phyloP scores from a whole-genome alignment of 2,113 vertebrate species.

The Strigops habroptila region DNA sequence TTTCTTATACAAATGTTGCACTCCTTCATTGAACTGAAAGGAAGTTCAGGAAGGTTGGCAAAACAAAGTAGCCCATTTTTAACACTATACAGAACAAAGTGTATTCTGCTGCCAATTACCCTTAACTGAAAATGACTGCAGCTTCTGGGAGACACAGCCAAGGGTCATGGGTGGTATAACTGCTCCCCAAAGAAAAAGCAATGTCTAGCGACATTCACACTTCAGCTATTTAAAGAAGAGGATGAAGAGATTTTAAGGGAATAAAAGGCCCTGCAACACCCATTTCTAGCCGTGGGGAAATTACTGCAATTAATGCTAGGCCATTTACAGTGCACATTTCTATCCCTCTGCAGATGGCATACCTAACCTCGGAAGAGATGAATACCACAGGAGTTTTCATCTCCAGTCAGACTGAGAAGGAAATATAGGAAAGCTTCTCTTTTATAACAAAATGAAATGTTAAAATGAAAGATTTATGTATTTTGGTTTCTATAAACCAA shows the following conservation, averaged over 20 bases:
- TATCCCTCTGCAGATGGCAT: background rate
- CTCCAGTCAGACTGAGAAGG: background rate
- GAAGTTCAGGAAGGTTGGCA: slow-evolving; percentile 77
- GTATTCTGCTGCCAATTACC: slow-evolving; percentile 65
- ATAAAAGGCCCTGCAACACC: background rate
- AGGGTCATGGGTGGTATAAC: slow-evolving; percentile 32
- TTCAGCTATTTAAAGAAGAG: background rate
- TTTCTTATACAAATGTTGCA: slow-evolving; percentile 81
- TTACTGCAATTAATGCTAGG: background rate
- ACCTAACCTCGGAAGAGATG: slow-evolving; percentile 1
- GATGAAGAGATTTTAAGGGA: background rate
- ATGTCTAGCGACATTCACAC: slow-evolving; percentile 13
- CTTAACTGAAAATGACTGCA: slow-evolving; percentile 65
- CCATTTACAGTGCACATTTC: background rate
- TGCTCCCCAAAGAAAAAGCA: slow-evolving; percentile 38
- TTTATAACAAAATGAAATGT: background rate
- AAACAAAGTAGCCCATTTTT: slow-evolving; percentile 79
- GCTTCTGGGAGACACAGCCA: slow-evolving; percentile 62
- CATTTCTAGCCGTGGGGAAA: background rate
- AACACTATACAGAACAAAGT: slow-evolving; percentile 72
- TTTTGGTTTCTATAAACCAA: slow-evolving; percentile 6
- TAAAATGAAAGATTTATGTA: background rate
- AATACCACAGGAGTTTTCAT: background rate
- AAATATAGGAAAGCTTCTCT: background rate
- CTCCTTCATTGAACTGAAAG: slow-evolving; percentile 71